Evolutionary conservation across 2,888 invertebrate genomes (phyloP), one percentile per base, ranked within the genome.

Genomic region (Synergus laeviventris): DNA sequence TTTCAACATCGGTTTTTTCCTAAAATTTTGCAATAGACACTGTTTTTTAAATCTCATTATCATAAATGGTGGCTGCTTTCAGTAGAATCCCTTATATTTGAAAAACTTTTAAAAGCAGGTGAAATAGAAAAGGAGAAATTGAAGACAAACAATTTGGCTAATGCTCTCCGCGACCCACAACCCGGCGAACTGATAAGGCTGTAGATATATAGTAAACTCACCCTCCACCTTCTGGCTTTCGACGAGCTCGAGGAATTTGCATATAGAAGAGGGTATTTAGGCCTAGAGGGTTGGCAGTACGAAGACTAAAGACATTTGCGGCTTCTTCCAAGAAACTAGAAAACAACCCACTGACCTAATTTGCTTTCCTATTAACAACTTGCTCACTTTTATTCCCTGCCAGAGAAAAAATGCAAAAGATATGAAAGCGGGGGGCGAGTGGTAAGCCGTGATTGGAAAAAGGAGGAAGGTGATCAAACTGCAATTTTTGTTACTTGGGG

Each of bases 181-280:
- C 78, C 75, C 80, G 78, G 79, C 78, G 77, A 76, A 74, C 81
- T 81, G 86, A 86, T 86, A 87, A 86, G 84, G 77, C 83, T 75
- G 61, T 79, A 78, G 82, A 82, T 83, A 83, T 74, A 76, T 74
- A 76, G 76, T 60, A 64, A 79, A 79, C 77, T 61, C 75, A 76
- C 75, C 78, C 73, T 75, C 56, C 56, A 39, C 74, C 60, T 59
- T 70, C 49, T 70, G 24, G 39, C 76, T 73, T 77, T 76, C 74
- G 60, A n/a, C 64, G 74, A 75, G 77, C 83, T 83, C 74, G 75
- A 59, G 56, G 81, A 81, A 87, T 87, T 87, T 87, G 84, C 86
- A 86, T 87, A 86, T 86, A 87, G 81, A 87, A 81, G 79, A 81
- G 83, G 81, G 78, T 83, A 83, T 85, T 86, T 84, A 85, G 81